Conservation (phyloP, 2,797 vertebrate genomes). For the Acestrorhynchus altus region DNA sequence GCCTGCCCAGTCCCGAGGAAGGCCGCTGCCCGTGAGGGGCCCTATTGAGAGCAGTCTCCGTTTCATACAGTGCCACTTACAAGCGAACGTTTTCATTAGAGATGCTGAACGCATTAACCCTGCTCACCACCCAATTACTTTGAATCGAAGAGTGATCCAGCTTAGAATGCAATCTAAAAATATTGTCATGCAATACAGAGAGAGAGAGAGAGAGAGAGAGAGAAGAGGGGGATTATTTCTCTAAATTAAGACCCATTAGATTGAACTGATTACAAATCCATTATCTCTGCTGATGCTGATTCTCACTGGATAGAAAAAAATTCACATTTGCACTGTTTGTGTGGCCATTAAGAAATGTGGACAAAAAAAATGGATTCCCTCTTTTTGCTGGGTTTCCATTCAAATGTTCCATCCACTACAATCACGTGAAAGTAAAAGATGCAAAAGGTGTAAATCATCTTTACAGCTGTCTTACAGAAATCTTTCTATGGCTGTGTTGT, state of each 20-base stretch:
- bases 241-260: constrained; percentile 93
- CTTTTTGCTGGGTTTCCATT: no score
- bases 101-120: constrained; percentile 99
- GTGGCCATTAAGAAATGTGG: constrained; percentile 67
- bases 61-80: constrained; percentile 98
- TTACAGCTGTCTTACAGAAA: no score
- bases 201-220: constrained; percentile 65
- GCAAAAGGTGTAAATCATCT: no score
- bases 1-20: constrained; percentile 81
- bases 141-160: constrained; percentile 98
- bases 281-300: constrained; percentile 95
- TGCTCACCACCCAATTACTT: constrained; percentile 99
- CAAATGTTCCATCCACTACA: no score
- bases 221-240: constrained; percentile 81
- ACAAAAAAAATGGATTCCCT: no score
- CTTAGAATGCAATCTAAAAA: constrained; percentile 96
- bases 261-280: constrained; percentile 91
- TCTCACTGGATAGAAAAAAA: constrained; percentile 85
- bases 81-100: constrained; percentile 99
- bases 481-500: no score
- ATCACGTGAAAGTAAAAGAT: no score
- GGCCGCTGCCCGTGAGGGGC: constrained; percentile 86
- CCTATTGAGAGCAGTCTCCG: constrained; percentile 96
- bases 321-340: constrained; percentile 78
- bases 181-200: constrained; percentile 92